These are phyloP conservation scores for Platysternon megacephalum DNA, from an alignment of 2,113 vertebrate species.

Conservation along the genomic window DNA sequence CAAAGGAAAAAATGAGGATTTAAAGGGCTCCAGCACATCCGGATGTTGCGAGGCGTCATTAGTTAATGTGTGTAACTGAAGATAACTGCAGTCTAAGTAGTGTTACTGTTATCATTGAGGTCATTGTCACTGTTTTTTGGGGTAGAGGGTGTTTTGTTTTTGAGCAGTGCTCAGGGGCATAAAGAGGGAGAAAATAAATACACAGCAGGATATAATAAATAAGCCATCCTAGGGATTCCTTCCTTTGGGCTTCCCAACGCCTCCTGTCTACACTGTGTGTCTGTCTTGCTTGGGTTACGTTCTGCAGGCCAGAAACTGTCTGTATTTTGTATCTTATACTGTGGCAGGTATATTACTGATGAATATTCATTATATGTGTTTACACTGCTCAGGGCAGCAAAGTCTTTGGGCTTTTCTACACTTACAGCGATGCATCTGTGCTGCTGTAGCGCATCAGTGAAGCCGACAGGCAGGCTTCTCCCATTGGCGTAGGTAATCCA, in stretches of 20 bases:
- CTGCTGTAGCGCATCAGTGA: too few species aligned
- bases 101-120: neutral
- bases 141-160: neutral
- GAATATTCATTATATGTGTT: neutral
- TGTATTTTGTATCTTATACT: neutral
- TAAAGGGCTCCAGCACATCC: neutral
- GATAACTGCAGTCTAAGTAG: neutral
- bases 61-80: neutral
- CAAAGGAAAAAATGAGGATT: slow-evolving; percentile 21
- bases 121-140: neutral
- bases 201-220: neutral
- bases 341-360: neutral
- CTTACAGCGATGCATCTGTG: too few species aligned
- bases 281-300: neutral
- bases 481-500: too few species aligned
- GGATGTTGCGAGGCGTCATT: neutral
- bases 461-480: too few species aligned
- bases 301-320: accelerated
- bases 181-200: neutral
- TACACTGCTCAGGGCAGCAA: neutral
- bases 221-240: neutral
- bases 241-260: neutral
- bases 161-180: neutral
- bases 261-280: neutral
- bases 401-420: neutral